Percentiles rank a stretch among this genome's conserved stretches.
These are phyloP conservation scores for Halisarca cf. caerulea DNA, from an alignment of 37 sponge, comb jelly and placozoan species.

Conservation along the genomic window DNA sequence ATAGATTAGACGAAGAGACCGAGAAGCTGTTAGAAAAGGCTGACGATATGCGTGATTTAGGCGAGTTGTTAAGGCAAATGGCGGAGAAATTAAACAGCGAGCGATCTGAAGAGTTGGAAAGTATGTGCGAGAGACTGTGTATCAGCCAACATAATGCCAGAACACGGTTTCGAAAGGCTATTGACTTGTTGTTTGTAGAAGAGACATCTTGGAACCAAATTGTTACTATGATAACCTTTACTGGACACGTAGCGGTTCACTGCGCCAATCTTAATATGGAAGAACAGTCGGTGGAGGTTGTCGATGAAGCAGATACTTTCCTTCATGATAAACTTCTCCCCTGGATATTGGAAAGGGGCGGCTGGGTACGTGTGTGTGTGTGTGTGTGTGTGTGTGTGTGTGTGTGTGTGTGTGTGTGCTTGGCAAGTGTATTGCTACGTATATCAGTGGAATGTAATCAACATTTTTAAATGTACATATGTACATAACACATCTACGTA, in stretches of 20 bases:
- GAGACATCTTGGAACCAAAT: neutral
- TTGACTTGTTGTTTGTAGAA: neutral
- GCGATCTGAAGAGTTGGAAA: neutral
- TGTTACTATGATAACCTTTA: neutral
- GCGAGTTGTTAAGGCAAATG: neutral
- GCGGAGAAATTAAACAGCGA: conserved; percentile 3
- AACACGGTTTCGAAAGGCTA: neutral
- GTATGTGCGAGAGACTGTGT: neutral
- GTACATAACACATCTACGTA: too few relatives aligned
- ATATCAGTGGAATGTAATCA: too few relatives aligned
- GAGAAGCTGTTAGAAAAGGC: neutral
- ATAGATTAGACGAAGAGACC: neutral
- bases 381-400: neutral
- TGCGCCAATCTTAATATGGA: conserved; percentile 17
- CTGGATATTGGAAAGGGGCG: conserved; percentile 17
- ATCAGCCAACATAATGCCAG: neutral
- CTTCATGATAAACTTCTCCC: conserved; percentile 6
- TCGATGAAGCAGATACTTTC: conserved; percentile 6
- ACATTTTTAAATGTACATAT: too few relatives aligned
- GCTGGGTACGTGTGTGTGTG: neutral
- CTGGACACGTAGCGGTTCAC: neutral
- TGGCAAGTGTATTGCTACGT: too few relatives aligned
- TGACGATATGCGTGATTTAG: neutral
- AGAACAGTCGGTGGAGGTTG: neutral
- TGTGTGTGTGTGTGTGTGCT: neutral